These are phyloP conservation scores for Drosophila merina DNA, from an alignment of 2,888 invertebrate genomes.

Conservation along the genomic window DNA sequence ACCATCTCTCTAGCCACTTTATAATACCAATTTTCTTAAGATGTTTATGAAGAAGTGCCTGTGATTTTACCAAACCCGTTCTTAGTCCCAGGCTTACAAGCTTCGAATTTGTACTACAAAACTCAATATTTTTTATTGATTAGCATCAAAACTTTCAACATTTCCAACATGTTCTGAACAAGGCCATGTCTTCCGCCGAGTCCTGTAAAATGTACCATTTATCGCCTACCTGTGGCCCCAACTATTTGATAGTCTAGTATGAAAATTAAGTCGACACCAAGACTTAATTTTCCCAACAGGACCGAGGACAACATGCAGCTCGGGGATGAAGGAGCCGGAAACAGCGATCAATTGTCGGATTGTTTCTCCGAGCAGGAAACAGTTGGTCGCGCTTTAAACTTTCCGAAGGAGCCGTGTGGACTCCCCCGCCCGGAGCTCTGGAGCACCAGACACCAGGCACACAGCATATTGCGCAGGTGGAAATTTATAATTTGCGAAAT, in stretches of 20 bases:
- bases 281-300: constrained; percentile 65
- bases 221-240: background rate
- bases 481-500: constrained; percentile 82
- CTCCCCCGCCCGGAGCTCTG: too few relatives aligned
- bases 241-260: constrained; percentile 19
- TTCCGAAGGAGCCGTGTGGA: constrained; percentile 62
- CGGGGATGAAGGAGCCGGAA: constrained; percentile 51
- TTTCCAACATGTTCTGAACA: constrained; percentile 10
- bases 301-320: constrained; percentile 9
- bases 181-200: background rate
- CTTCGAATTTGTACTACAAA: too few relatives aligned
- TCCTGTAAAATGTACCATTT: background rate
- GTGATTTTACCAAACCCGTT: too few relatives aligned
- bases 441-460: constrained; percentile 23
- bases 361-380: constrained; percentile 52
- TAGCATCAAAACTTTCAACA: background rate
- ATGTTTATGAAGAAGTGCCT: too few relatives aligned
- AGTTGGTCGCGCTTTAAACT: constrained; percentile 68
- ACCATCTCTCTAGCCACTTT: too few relatives aligned
- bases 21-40: too few relatives aligned
- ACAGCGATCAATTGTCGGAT: constrained; percentile 77
- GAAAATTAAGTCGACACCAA: too few relatives aligned
- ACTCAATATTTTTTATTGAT: constrained; percentile 16
- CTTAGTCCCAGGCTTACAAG: too few relatives aligned
- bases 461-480: constrained; percentile 78